Conservation (phyloP, 2,113 vertebrate species). For the Pholis gunnellus region DNA sequence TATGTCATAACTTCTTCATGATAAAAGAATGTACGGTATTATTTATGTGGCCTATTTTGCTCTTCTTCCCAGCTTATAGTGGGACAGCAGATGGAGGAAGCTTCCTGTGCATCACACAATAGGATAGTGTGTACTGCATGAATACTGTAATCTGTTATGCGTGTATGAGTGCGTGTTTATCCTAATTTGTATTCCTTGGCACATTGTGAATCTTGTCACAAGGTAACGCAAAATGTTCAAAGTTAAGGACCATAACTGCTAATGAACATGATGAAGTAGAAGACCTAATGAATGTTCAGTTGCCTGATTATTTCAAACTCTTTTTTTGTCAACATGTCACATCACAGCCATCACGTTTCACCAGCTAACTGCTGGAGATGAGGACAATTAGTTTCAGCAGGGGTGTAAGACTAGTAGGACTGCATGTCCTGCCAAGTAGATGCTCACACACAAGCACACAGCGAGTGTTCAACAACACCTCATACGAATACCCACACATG, state of each 20-base stretch:
- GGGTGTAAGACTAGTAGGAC: slow-evolving; percentile 5
- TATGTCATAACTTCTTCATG: slow-evolving; percentile 1
- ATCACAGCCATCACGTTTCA: background rate
- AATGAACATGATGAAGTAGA: background rate
- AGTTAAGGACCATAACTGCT: background rate
- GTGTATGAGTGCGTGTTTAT: background rate
- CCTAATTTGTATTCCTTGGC: background rate
- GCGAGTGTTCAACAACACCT: background rate
- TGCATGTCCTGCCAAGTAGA: background rate
- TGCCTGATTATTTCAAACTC: background rate
- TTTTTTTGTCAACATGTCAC: background rate
- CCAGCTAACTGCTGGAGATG: background rate
- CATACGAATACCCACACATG: background rate
- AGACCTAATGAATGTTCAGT: background rate
- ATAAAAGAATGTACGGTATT: slow-evolving; percentile 22
- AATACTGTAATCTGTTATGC: background rate
- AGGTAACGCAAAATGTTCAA: background rate
- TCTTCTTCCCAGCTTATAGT: background rate
- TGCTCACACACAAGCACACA: background rate
- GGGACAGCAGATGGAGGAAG: slow-evolving; percentile 37
- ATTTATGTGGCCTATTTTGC: slow-evolving; percentile 31
- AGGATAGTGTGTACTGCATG: slow-evolving; percentile 39
- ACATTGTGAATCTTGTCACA: background rate
- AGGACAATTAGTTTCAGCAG: slow-evolving; percentile 14
- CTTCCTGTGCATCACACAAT: slow-evolving; percentile 7